phyloP scores from a whole-genome alignment of 1,140 invertebrate genomes.

The Polypedilum pembai region DNA sequence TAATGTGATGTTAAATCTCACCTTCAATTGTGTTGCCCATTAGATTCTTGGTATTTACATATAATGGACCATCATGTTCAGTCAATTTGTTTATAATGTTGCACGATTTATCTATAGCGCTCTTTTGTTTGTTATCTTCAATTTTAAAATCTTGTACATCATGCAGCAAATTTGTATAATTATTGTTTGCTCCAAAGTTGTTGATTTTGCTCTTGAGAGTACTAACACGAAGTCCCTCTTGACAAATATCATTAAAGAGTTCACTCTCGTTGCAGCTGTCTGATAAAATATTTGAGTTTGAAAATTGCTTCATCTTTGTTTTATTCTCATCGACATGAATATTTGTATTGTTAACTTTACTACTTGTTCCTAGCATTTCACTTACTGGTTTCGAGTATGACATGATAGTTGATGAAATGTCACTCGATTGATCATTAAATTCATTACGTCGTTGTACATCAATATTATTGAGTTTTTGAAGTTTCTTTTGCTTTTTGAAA shows the following conservation, averaged over 20 bases:
- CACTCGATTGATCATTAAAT: constrained; percentile 53
- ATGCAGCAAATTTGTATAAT: constrained; percentile 63
- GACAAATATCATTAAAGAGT: constrained; percentile 39
- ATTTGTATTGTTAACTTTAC: constrained; percentile 72
- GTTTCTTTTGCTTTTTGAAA: constrained; percentile 76
- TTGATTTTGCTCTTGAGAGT: constrained; percentile 35
- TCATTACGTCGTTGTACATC: constrained; percentile 53
- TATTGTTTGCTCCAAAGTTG: constrained; percentile 47
- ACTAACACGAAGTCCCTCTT: constrained; percentile 37
- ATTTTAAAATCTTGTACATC: constrained; percentile 46
- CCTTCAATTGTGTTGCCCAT: neutral
- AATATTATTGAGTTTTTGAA: constrained; percentile 68
- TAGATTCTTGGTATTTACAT: constrained; percentile 1
- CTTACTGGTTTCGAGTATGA: constrained; percentile 45
- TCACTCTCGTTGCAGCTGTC: constrained; percentile 48
- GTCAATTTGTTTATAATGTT: constrained; percentile 39
- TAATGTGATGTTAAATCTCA: neutral
- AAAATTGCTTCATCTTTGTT: constrained; percentile 44
- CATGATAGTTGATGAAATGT: constrained; percentile 48
- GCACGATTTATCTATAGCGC: constrained; percentile 38
- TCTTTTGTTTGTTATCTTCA: constrained; percentile 42
- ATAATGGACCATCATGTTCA: constrained; percentile 42
- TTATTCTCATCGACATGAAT: constrained; percentile 59
- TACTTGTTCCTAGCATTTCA: constrained; percentile 51
- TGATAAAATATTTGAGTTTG: constrained; percentile 56